Conservation (phyloP, 2,888 invertebrate genomes). For the Drosophila emarginata region DNA sequence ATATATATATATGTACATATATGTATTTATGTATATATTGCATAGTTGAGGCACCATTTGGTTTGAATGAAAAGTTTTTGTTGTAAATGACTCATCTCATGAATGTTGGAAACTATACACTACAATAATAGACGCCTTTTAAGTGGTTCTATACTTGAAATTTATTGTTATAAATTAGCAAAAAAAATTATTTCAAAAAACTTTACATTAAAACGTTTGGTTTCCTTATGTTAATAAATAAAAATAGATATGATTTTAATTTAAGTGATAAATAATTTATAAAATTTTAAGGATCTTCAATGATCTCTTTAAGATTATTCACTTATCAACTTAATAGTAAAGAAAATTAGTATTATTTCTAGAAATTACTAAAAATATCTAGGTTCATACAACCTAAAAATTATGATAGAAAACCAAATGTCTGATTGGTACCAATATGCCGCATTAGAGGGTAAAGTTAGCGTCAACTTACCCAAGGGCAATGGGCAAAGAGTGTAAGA, state of each 20-base stretch:
- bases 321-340: no score
- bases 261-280: no score
- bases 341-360: no score
- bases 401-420: no score
- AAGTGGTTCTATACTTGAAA: neutral
- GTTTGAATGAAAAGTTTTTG: neutral
- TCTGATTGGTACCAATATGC: neutral
- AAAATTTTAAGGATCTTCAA: no score
- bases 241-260: no score
- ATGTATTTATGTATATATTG: neutral
- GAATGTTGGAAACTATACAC: neutral
- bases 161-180: neutral
- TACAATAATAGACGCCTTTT: neutral
- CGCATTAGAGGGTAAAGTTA: neutral
- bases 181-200: no score
- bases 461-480: neutral
- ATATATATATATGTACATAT: neutral
- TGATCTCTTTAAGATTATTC: no score
- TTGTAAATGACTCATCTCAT: constrained; percentile 1
- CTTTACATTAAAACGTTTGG: no score
- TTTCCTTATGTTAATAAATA: no score
- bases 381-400: no score
- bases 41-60: constrained; percentile 1
- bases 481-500: constrained; percentile 31
- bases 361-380: no score